Evolutionary conservation across 2,113 vertebrate species (phyloP).

Genomic region (Accipiter virgatus): DNA sequence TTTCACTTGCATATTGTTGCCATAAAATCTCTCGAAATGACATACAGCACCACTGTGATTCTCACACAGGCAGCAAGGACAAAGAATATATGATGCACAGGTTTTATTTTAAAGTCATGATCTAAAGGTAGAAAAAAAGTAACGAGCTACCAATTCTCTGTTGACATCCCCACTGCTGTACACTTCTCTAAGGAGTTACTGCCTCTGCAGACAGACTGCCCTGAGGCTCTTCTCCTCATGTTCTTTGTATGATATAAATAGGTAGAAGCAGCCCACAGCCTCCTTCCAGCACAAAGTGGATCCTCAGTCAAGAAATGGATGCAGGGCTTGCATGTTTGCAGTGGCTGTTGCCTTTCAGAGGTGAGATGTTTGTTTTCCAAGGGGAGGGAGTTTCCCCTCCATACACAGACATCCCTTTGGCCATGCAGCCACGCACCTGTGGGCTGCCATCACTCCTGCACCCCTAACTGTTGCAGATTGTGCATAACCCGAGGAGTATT

Average conservation of each 20-base stretch:
- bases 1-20: not conserved
- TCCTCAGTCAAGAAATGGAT: not conserved
- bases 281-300: not conserved
- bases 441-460: not conserved
- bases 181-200: not conserved
- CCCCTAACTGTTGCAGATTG: not conserved
- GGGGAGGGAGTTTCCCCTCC: not conserved
- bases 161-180: not conserved
- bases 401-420: not conserved
- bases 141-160: not conserved
- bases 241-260: not conserved
- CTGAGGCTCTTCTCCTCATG: not conserved
- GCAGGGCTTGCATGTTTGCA: not conserved
- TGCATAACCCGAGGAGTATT: not conserved
- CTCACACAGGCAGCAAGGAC: not conserved
- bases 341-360: conserved; percentile 4
- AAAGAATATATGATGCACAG: not conserved
- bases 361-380: conserved; percentile 22
- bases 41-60: not conserved
- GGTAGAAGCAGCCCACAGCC: not conserved
- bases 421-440: not conserved
- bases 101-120: not conserved
- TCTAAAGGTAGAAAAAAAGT: not conserved
- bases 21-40: not conserved
- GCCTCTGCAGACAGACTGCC: not conserved